Evolutionary conservation across 2,113 vertebrate genomes (phyloP).

Genomic region (Rhagologus leucostigma): DNA sequence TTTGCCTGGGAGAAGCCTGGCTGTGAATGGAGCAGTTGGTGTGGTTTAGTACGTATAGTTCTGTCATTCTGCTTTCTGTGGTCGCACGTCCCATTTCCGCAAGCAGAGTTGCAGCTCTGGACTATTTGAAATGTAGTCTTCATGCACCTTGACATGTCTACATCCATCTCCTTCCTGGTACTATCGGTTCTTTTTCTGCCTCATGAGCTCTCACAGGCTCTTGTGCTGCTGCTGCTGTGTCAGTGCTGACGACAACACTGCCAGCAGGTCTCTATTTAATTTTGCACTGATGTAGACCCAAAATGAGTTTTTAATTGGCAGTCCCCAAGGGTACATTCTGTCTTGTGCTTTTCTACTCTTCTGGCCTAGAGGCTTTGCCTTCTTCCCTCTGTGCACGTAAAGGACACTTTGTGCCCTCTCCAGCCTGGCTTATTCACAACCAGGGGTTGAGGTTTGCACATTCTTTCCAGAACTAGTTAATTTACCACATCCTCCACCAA

Average conservation of each 20-base stretch:
- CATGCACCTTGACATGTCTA: neutral
- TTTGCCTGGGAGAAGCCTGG: neutral
- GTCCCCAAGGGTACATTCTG: neutral
- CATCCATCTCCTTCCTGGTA: neutral
- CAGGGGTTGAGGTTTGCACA: neutral
- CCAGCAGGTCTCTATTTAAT: neutral
- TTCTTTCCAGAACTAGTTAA: neutral
- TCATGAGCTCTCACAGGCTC: neutral
- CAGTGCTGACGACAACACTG: neutral
- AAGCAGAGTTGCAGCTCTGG: neutral
- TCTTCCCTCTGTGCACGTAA: neutral
- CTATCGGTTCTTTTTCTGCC: neutral
- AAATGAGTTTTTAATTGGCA: slow-evolving; percentile 3
- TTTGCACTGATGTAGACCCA: neutral
- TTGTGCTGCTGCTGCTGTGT: neutral
- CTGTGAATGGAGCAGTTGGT: neutral
- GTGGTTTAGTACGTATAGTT: neutral
- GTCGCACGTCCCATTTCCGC: neutral
- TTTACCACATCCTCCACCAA: neutral
- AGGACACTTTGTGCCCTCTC: neutral
- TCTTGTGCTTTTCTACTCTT: neutral
- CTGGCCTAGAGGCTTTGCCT: neutral
- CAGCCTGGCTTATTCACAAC: neutral
- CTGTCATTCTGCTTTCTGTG: neutral
- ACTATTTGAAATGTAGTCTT: neutral